Base-by-base conservation (phyloP, 2,888 invertebrate species). In the Drosophila leonis region DNA sequence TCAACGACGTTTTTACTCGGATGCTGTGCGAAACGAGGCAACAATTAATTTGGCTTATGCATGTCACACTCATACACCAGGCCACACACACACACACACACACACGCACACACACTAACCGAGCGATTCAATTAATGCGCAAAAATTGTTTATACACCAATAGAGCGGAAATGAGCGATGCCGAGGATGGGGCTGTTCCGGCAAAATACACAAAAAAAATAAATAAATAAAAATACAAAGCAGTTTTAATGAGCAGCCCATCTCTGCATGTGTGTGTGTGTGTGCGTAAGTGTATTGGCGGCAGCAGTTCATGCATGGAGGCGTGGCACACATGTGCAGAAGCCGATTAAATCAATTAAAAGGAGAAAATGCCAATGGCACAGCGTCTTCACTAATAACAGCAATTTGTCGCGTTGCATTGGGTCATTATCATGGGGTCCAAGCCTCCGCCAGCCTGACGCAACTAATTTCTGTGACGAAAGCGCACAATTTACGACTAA, bases 261-360 rank as follows among this genome's bases (percentile, higher is more conserved):
- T 24, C 37, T 29, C 37, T 44, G 64, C 29, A 7, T 42, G 29
- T 56, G 41, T 44, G 41, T 57, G 44, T 42, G 64, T 41, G 41
- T 59, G 44, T 42, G 61, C 31, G 44, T 59, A 18, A 18, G 57
- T 42, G 57, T 55, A 42, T 39, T 51, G 27, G 48, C 15, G 20
- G 18, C 31, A 27, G 27, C 27, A 18, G 18, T n/a, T 24, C n/a
- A 6, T 2, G 24, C 10, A n/a, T 20, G 33, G 9, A 37, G 61
- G 55, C 62, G 62, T 56, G 65, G 62, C 56, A 29, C 51, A 49
- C 46, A 44, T 44, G 69, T 24, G 42, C 41, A 35, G 75, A 88
- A 88, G 76, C 83, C 83, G 84, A 85, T 85, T 85, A 88, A 88
- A 88, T 85, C 84, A 88, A 85, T 85, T 84, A 84, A 88, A 86